phyloP scores from a whole-genome alignment of 2,888 invertebrate species.

The Alcis repandata region DNA sequence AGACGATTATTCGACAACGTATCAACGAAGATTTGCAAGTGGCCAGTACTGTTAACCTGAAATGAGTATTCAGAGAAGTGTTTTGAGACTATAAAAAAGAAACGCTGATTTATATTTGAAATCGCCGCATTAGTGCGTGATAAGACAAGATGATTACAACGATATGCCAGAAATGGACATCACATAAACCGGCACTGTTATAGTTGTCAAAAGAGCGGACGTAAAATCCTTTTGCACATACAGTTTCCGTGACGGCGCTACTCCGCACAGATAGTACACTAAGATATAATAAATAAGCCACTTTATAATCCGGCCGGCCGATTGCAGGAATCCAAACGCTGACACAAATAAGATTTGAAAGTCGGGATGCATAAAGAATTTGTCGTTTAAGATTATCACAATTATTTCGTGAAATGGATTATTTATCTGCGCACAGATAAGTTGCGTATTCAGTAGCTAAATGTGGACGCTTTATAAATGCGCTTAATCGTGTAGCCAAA shows the following conservation, averaged over 20 bases:
- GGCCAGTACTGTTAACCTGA: not conserved
- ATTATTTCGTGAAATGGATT: constrained; percentile 59
- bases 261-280: constrained; percentile 40
- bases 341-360: constrained; percentile 47
- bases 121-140: constrained; percentile 41
- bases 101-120: constrained; percentile 15
- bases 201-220: constrained; percentile 49
- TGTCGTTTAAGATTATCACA: constrained; percentile 44
- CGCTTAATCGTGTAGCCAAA: constrained; percentile 76
- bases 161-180: constrained; percentile 50
- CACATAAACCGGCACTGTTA: constrained; percentile 48
- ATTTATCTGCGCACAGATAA: constrained; percentile 68
- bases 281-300: constrained; percentile 56
- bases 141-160: constrained; percentile 49
- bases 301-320: constrained; percentile 52
- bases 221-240: constrained; percentile 49
- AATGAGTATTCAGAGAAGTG: constrained; percentile 15
- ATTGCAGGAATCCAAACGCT: constrained; percentile 39
- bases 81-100: constrained; percentile 15
- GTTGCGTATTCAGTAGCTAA: constrained; percentile 63
- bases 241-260: constrained; percentile 48
- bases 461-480: constrained; percentile 67
- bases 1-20: constrained; percentile 37
- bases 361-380: constrained; percentile 44
- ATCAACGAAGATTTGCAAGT: not conserved